Evolutionary conservation across 2,888 invertebrate genomes (phyloP).

Genomic region (Tryphoninae sp.): DNA sequence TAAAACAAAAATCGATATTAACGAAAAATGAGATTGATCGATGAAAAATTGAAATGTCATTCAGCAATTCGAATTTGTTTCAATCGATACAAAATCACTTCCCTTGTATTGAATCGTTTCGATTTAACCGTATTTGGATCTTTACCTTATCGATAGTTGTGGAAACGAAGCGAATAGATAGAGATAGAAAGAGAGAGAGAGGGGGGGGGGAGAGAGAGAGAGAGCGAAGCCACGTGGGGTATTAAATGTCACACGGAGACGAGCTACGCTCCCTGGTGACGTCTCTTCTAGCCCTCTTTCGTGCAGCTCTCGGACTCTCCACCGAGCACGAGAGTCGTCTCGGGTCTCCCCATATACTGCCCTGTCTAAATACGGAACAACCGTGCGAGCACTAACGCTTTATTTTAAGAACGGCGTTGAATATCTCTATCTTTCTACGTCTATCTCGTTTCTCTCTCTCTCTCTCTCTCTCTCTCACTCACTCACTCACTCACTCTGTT

Average conservation of each 20-base stretch:
- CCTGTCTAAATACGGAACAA: constrained; percentile 73
- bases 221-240: constrained; percentile 62
- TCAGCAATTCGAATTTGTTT: not conserved
- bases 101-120: not conserved
- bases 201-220: not conserved
- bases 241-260: constrained; percentile 66
- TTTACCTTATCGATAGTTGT: not conserved
- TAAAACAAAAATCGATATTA: no score
- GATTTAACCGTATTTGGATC: constrained; percentile 10
- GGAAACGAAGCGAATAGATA: not conserved
- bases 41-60: not conserved
- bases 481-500: constrained; percentile 15
- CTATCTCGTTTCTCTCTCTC: constrained; percentile 40
- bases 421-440: constrained; percentile 64
- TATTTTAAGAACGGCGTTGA: constrained; percentile 69
- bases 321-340: constrained; percentile 45
- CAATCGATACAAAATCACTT: not conserved
- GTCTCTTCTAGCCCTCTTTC: constrained; percentile 40
- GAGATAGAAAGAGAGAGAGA: not conserved
- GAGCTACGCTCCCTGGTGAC: constrained; percentile 45
- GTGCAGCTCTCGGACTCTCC: constrained; percentile 33
- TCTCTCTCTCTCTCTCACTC: constrained; percentile 36
- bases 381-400: constrained; percentile 66
- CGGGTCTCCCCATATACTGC: constrained; percentile 63
- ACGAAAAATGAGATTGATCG: no score